Percentiles rank a stretch among this genome's conserved stretches.
phyloP scores from a whole-genome alignment of 2,888 invertebrate genomes.

The Acanthosepion esculentum region DNA sequence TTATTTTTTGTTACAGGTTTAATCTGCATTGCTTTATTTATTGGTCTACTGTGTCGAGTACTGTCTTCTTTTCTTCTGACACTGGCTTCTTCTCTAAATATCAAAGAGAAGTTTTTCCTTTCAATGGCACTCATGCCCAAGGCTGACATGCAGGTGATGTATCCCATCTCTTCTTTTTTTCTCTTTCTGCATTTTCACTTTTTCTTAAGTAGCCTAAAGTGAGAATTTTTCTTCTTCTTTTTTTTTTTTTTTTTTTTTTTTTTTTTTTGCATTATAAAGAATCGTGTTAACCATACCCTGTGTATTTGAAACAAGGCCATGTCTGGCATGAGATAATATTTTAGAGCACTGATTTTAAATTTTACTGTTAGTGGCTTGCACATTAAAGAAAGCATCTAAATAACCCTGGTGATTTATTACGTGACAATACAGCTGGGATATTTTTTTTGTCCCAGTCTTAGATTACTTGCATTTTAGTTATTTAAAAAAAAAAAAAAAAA shows the following conservation, averaged over 20 bases:
- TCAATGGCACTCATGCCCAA: slow-evolving; percentile 6
- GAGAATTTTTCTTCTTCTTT: background rate
- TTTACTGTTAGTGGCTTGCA: no score
- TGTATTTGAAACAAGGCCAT: background rate
- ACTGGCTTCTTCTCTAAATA: background rate
- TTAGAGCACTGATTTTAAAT: background rate
- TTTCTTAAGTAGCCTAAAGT: background rate
- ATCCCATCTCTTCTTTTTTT: background rate
- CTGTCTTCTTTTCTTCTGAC: background rate
- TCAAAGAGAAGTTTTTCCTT: background rate
- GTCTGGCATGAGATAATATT: background rate
- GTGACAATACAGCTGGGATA: no score
- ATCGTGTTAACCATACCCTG: background rate
- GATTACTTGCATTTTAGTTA: no score
- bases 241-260: background rate
- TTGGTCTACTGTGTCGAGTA: background rate
- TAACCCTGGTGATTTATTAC: no score
- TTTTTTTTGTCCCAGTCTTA: no score
- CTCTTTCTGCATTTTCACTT: background rate
- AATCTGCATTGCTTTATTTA: background rate
- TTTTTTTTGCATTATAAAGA: background rate
- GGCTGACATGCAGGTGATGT: background rate
- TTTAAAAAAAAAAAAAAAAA: no score
- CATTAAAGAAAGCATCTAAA: no score
- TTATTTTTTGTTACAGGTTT: background rate